Evolutionary conservation across 2,797 vertebrate genomes (phyloP).

Genomic region (Pelobates cultripes): DNA sequence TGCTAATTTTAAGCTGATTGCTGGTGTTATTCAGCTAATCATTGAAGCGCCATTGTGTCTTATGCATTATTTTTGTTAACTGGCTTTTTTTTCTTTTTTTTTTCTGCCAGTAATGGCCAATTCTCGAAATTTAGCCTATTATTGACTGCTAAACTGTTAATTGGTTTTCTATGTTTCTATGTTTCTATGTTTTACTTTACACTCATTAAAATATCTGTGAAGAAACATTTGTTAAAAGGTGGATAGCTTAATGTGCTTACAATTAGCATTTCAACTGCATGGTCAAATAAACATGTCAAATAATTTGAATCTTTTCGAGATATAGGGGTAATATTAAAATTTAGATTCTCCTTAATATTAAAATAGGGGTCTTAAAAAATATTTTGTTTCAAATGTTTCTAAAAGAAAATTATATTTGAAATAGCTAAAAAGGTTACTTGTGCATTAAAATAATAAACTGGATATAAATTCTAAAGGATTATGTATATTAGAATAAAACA

Average conservation of each 20-base stretch:
- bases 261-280: conserved; percentile 2
- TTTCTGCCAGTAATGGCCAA: conserved; percentile 57
- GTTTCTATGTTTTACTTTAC: conserved; percentile 45
- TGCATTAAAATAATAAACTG: no score
- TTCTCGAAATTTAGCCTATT: conserved; percentile 50
- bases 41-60: conserved; percentile 70
- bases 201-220: conserved; percentile 48
- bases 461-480: no score
- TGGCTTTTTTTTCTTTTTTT: conserved; percentile 42
- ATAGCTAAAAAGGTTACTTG: no score
- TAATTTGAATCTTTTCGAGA: conserved; percentile 18
- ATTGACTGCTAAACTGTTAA: conserved; percentile 63
- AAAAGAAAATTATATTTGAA: no score
- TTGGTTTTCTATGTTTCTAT: conserved; percentile 64
- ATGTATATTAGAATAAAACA: no score
- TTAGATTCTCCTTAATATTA: conserved; percentile 1
- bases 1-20: conserved; percentile 74
- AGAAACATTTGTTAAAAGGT: conserved; percentile 55
- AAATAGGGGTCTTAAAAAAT: neutral
- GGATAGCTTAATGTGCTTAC: conserved; percentile 53
- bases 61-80: conserved; percentile 62
- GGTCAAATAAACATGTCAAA: conserved; percentile 12
- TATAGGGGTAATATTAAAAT: conserved; percentile 22
- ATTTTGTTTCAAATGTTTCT: no score
- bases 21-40: conserved; percentile 65